A percentile compares a stretch with the other conserved stretches of the same genome.
Evolutionary conservation across 1,140 invertebrate genomes (phyloP).

Genomic region (Choristoneura fumiferana): DNA sequence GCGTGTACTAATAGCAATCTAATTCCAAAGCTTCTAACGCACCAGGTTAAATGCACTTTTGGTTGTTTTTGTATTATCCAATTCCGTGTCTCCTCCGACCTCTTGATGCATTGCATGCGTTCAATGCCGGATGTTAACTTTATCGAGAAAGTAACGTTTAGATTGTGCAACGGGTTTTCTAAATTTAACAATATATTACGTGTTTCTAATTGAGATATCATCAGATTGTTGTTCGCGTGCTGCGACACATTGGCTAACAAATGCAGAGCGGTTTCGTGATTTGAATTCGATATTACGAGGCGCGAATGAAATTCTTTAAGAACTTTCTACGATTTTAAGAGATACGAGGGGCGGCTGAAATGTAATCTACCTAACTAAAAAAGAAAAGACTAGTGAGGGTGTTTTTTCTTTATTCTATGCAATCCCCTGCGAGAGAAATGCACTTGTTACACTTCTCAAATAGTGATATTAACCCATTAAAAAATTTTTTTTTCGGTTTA

Average conservation of each 20-base stretch:
- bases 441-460: no score
- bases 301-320: conserved; percentile 33
- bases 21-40: background rate
- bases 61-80: background rate
- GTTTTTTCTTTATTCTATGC: no score
- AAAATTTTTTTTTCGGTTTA: no score
- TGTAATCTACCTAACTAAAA: no score
- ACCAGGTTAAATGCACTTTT: background rate
- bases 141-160: conserved; percentile 12
- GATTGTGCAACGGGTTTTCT: conserved; percentile 22
- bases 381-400: no score
- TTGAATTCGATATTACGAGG: conserved; percentile 47
- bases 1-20: background rate
- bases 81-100: background rate
- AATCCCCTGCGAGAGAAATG: no score
- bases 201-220: conserved; percentile 23
- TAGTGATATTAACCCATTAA: no score
- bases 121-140: conserved; percentile 1
- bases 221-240: conserved; percentile 26
- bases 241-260: conserved; percentile 28
- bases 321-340: conserved; percentile 43
- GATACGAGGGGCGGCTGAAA: no score
- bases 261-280: conserved; percentile 29
- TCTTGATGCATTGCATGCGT: background rate
- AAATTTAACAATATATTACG: conserved; percentile 20